Conservation (phyloP, 2,888 invertebrate genomes). For the Sturmia bella region DNA sequence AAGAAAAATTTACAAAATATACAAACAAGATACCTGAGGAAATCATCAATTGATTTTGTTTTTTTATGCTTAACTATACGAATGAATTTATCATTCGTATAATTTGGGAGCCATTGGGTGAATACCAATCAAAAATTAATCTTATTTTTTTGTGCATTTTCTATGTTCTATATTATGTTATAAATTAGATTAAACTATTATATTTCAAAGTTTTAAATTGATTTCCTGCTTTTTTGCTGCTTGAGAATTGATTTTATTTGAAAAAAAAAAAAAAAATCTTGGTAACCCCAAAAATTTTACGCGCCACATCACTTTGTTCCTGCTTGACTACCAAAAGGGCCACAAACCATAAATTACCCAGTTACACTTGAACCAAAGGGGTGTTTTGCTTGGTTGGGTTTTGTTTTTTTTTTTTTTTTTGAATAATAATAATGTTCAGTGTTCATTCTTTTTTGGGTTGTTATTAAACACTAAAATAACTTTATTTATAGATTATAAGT, state of each 20-base stretch:
- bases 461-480: not conserved
- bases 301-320: constrained; percentile 22
- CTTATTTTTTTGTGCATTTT: too few species aligned
- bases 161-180: too few species aligned
- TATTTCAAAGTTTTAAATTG: not conserved
- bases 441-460: not conserved
- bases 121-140: too few species aligned
- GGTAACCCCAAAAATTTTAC: not conserved
- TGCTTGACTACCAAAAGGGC: constrained; percentile 10
- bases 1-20: too few species aligned
- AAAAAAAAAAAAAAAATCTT: too few species aligned
- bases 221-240: constrained; percentile 26
- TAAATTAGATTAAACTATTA: too few species aligned
- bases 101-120: too few species aligned
- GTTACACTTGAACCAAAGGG: constrained; percentile 61
- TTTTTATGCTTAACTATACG: too few species aligned
- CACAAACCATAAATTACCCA: constrained; percentile 39
- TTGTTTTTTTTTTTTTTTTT: too few species aligned
- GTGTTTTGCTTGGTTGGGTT: constrained; percentile 59
- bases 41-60: too few species aligned
- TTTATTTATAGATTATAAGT: constrained; percentile 14
- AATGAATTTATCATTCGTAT: too few species aligned
- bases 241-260: constrained; percentile 15
- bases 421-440: not conserved
- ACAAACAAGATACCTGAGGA: too few species aligned